These are phyloP conservation scores for Pomacea canaliculata DNA, from an alignment of 2,888 invertebrate species.

Conservation along the genomic window DNA sequence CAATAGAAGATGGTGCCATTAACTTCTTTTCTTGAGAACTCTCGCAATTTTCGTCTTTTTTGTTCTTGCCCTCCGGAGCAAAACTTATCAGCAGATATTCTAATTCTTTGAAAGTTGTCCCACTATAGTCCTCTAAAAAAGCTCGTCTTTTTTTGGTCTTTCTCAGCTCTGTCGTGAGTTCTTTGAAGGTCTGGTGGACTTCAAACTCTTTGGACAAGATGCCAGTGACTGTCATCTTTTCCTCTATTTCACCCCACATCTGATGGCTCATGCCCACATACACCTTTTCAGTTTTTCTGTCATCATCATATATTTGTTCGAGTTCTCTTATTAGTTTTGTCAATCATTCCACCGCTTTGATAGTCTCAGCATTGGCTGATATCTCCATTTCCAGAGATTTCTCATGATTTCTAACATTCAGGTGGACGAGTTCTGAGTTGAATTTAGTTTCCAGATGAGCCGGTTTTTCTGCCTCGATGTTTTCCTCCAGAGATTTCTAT, in stretches of 20 bases:
- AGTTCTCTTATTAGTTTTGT: constrained; percentile 63
- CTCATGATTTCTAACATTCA: constrained; percentile 63
- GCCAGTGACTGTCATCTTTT: constrained; percentile 61
- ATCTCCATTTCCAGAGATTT: constrained; percentile 64
- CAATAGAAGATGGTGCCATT: too few relatives aligned
- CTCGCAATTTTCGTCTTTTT: too few relatives aligned
- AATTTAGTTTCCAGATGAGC: constrained; percentile 68
- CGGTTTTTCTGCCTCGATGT: constrained; percentile 66
- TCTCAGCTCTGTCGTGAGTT: too few relatives aligned
- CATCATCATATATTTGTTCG: constrained; percentile 62
- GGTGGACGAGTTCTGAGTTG: constrained; percentile 67
- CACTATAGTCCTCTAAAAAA: too few relatives aligned
- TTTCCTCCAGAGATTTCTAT: constrained; percentile 58
- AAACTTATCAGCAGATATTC: too few relatives aligned
- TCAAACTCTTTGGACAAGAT: constrained; percentile 66
- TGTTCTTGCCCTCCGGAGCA: too few relatives aligned
- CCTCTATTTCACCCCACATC: constrained; percentile 61
- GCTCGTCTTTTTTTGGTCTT: too few relatives aligned
- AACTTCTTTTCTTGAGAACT: too few relatives aligned
- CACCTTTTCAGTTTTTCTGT: constrained; percentile 62
- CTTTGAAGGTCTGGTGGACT: constrained; percentile 51
- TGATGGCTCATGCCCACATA: constrained; percentile 54
- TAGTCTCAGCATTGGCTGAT: constrained; percentile 59
- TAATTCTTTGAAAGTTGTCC: too few relatives aligned
- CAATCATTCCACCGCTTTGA: constrained; percentile 59